A percentile compares a stretch with the other conserved stretches of the same genome.
Conservation (phyloP, 2,797 vertebrate species). For the Orestias chungarensis region DNA sequence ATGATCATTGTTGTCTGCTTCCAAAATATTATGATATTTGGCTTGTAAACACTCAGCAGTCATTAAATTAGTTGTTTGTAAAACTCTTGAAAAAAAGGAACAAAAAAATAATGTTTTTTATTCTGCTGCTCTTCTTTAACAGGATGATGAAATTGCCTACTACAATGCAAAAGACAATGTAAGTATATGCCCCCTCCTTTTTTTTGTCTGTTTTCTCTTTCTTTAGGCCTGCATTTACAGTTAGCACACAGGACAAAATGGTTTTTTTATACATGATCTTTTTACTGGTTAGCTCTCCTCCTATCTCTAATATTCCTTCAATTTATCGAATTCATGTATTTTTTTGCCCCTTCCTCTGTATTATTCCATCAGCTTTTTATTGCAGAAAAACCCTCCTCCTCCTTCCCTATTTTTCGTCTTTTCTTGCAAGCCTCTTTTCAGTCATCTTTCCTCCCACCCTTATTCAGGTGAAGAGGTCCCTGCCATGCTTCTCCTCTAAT, state of each 20-base stretch:
- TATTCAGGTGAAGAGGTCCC: constrained; percentile 77
- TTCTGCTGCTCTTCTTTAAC: constrained; percentile 49
- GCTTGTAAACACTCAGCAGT: not conserved
- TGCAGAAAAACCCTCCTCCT: constrained; percentile 31
- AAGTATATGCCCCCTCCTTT: constrained; percentile 44
- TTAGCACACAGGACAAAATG: constrained; percentile 15
- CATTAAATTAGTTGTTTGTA: not conserved
- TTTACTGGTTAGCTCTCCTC: constrained; percentile 22
- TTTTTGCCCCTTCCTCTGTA: constrained; percentile 10
- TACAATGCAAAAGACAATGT: constrained; percentile 95
- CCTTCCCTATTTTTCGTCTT: constrained; percentile 35
- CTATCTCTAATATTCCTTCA: constrained; percentile 8
- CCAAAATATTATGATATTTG: not conserved
- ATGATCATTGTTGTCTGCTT: not conserved
- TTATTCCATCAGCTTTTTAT: constrained; percentile 35
- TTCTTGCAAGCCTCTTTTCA: constrained; percentile 40
- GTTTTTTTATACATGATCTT: constrained; percentile 20
- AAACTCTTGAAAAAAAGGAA: constrained; percentile 10
- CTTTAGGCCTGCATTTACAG: constrained; percentile 33
- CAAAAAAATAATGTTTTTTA: constrained; percentile 26
- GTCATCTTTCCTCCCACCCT: constrained; percentile 52
- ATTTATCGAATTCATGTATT: constrained; percentile 29
- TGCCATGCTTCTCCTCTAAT: constrained; percentile 73
- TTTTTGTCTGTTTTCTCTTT: constrained; percentile 22
- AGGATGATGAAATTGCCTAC: constrained; percentile 91